These are phyloP conservation scores for Eremobia ochroleuca DNA, from an alignment of 2,888 invertebrate genomes.

Conservation along the genomic window DNA sequence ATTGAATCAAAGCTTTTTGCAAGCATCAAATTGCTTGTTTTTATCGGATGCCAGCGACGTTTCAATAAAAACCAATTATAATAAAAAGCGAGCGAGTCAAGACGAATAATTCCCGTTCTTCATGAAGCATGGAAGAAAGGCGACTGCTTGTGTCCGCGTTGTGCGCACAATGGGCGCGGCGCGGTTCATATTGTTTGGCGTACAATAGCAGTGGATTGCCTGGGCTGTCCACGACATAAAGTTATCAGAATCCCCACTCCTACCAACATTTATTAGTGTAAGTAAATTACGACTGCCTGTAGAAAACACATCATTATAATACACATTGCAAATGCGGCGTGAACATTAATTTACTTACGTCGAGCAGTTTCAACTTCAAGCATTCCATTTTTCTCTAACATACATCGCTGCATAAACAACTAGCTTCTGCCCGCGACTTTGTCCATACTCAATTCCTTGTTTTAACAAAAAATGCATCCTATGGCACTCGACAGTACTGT, in stretches of 20 bases:
- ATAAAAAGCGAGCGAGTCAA: slow-evolving; percentile 20
- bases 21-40: slow-evolving; percentile 10
- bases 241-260: neutral
- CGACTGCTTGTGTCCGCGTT: neutral
- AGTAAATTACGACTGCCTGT: neutral
- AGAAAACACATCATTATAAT: neutral
- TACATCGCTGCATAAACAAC: neutral
- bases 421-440: neutral
- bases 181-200: slow-evolving; percentile 25
- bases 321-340: neutral
- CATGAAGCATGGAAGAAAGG: slow-evolving; percentile 1
- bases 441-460: neutral
- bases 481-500: neutral
- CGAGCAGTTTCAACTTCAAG: neutral
- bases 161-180: slow-evolving; percentile 15
- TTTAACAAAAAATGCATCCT: neutral
- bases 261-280: neutral
- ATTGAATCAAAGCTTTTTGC: slow-evolving; percentile 21
- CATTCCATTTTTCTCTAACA: neutral
- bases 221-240: neutral
- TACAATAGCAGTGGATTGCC: slow-evolving; percentile 8
- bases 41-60: neutral
- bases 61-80: slow-evolving; percentile 34
- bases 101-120: neutral
- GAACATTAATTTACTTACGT: neutral